Conservation (phyloP, 2,888 invertebrate species). For the Ennomos erosarius region DNA sequence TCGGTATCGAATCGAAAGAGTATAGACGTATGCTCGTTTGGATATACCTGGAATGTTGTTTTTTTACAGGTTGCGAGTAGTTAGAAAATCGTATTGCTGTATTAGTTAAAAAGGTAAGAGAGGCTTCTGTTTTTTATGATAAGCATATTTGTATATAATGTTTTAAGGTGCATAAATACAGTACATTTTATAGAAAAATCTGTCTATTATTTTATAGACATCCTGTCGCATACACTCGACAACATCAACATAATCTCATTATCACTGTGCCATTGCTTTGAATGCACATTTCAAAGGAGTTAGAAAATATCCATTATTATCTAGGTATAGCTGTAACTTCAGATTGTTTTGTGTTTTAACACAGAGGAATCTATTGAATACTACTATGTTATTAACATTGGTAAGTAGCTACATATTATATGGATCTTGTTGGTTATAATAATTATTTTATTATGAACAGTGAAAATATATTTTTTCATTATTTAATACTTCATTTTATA, state of each 20-base stretch:
- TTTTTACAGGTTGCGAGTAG: constrained; percentile 74
- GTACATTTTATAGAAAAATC: constrained; percentile 48
- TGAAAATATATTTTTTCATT: too few species aligned
- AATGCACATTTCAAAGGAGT: background rate
- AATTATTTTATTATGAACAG: too few species aligned
- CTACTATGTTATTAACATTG: too few species aligned
- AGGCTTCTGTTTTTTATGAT: constrained; percentile 72
- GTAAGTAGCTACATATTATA: too few species aligned
- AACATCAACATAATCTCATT: constrained; percentile 2
- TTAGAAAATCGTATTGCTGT: constrained; percentile 80
- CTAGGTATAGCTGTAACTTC: too few species aligned
- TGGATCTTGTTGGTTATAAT: too few species aligned
- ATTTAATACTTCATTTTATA: too few species aligned
- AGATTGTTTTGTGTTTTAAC: too few species aligned
- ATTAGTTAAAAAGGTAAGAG: constrained; percentile 71
- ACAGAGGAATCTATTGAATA: too few species aligned
- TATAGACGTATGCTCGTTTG: constrained; percentile 14
- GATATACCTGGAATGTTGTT: constrained; percentile 46
- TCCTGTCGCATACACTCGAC: constrained; percentile 3
- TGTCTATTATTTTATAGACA: constrained; percentile 54
- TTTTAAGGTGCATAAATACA: constrained; percentile 50
- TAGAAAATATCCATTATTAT: background rate
- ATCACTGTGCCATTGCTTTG: constrained; percentile 10
- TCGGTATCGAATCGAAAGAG: constrained; percentile 16
- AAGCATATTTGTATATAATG: constrained; percentile 42